phyloP scores from a whole-genome alignment of 2,888 invertebrate genomes.

The Allophyes oxyacanthae region DNA sequence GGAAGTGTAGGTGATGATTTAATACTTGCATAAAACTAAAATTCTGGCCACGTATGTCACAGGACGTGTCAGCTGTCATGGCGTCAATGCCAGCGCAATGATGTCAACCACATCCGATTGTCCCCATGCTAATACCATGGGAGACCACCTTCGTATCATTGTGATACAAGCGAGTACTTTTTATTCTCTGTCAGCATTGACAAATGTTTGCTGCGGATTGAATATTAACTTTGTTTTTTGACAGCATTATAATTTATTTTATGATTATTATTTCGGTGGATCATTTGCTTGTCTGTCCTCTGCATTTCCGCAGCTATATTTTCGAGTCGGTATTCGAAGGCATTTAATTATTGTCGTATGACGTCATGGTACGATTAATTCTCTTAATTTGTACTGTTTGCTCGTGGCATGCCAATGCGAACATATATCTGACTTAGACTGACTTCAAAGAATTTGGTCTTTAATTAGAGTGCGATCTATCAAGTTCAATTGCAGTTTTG shows the following conservation, averaged over 20 bases:
- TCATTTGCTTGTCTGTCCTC: slow-evolving; percentile 20
- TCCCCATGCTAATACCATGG: slow-evolving; percentile 75
- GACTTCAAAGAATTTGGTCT: slow-evolving; percentile 38
- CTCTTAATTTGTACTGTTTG: slow-evolving; percentile 37
- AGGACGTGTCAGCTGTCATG: slow-evolving; percentile 79
- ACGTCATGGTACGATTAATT: slow-evolving; percentile 32
- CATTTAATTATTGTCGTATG: slow-evolving; percentile 27
- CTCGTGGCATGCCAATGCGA: slow-evolving; percentile 24
- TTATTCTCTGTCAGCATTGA: slow-evolving; percentile 72
- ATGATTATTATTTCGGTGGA: slow-evolving; percentile 18
- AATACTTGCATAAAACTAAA: slow-evolving; percentile 50
- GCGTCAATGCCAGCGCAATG: slow-evolving; percentile 68
- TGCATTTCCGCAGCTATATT: slow-evolving; percentile 53
- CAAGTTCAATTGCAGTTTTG: slow-evolving; percentile 43
- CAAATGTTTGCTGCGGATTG: slow-evolving; percentile 72
- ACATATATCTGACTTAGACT: slow-evolving; percentile 39
- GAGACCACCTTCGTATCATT: slow-evolving; percentile 72
- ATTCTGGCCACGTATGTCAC: slow-evolving; percentile 77
- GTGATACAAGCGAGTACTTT: slow-evolving; percentile 64
- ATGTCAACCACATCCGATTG: slow-evolving; percentile 80
- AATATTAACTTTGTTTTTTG: slow-evolving; percentile 69
- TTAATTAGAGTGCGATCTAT: slow-evolving; percentile 28
- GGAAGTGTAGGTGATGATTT: slow-evolving; percentile 60
- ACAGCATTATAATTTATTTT: slow-evolving; percentile 1
- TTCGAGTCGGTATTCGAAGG: slow-evolving; percentile 23